These are phyloP conservation scores for Apodemia mormo DNA, from an alignment of 2,888 invertebrate genomes.

Conservation along the genomic window DNA sequence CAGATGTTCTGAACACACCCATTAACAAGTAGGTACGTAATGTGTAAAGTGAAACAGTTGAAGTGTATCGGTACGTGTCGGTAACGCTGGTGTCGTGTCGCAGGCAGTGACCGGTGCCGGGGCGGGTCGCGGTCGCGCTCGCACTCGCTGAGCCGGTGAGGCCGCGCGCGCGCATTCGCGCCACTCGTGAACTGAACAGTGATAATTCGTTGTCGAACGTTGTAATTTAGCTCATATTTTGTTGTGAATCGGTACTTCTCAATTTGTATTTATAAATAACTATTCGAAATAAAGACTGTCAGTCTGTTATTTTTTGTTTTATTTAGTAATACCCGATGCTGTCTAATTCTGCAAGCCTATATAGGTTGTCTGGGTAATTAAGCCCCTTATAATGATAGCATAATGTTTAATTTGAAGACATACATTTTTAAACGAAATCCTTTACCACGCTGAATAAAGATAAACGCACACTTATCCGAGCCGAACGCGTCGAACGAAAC, in stretches of 20 bases:
- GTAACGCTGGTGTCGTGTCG: conserved; percentile 32
- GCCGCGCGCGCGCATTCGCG: not conserved
- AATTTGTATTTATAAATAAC: conserved; percentile 79
- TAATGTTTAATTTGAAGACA: no score
- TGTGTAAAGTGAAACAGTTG: no score
- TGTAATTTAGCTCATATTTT: conserved; percentile 72
- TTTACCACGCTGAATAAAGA: no score
- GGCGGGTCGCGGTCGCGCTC: conserved; percentile 67
- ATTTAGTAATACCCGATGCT: no score
- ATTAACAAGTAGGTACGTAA: no score
- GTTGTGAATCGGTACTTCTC: conserved; percentile 81
- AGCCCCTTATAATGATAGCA: no score
- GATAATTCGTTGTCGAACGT: conserved; percentile 70
- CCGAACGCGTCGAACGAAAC: no score
- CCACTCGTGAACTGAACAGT: conserved; percentile 42
- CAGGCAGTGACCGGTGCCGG: conserved; percentile 71
- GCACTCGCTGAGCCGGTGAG: conserved; percentile 88
- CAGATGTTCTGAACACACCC: no score
- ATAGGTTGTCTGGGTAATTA: no score
- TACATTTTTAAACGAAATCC: no score
- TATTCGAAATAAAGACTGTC: conserved; percentile 78
- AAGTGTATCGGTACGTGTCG: not conserved
- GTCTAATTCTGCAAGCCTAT: no score
- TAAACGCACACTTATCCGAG: no score
- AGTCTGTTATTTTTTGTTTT: conserved; percentile 45